Conservation (phyloP, 2,888 invertebrate genomes). For the Rotaria socialis region DNA sequence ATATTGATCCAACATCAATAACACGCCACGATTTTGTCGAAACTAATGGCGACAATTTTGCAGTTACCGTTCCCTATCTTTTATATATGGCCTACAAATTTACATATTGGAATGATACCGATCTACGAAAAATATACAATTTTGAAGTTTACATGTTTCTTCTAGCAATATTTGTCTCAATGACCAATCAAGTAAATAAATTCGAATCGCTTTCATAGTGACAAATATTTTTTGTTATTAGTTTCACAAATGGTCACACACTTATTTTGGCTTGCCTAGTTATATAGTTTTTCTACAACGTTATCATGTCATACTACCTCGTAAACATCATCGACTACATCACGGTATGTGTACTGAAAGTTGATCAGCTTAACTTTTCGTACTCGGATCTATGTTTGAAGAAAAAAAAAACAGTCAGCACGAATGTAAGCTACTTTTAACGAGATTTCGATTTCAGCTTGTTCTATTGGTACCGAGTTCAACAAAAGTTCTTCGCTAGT, state of each 20-base stretch:
- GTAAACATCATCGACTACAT: conserved; percentile 90
- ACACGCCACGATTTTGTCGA: conserved; percentile 97
- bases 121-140: conserved; percentile 74
- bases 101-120: conserved; percentile 68
- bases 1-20: conserved; percentile 96
- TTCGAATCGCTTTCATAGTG: not conserved
- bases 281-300: conserved; percentile 87
- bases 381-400: too few species aligned
- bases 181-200: conserved; percentile 86
- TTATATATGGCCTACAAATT: conserved; percentile 81
- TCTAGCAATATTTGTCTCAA: conserved; percentile 85
- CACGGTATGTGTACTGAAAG: conserved; percentile 62
- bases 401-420: too few species aligned
- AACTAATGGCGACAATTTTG: conserved; percentile 96
- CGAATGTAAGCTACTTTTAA: too few species aligned
- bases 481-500: too few species aligned
- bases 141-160: conserved; percentile 89
- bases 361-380: too few species aligned
- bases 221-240: conserved; percentile 58
- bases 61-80: conserved; percentile 80
- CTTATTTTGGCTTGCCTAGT: conserved; percentile 84
- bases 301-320: conserved; percentile 82
- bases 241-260: conserved; percentile 99
- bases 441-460: too few species aligned
- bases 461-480: too few species aligned